Evolutionary conservation across 2,113 vertebrate species (phyloP).

Genomic region (Acrocephalus arundinaceus): DNA sequence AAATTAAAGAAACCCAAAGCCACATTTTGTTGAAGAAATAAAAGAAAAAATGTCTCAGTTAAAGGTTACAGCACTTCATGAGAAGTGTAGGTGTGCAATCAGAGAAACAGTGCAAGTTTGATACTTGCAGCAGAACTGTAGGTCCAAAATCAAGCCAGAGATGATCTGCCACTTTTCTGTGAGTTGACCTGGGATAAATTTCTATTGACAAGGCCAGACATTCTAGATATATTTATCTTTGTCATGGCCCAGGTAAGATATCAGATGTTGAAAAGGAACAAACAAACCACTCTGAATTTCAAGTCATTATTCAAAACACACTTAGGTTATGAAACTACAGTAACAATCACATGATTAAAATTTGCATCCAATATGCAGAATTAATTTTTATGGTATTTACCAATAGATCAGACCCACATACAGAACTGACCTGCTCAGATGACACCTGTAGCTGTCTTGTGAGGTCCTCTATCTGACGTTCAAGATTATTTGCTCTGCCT

Average conservation of each 20-base stretch:
- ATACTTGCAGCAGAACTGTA: neutral
- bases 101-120: neutral
- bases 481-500: conserved; percentile 79
- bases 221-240: neutral
- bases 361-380: neutral
- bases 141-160: neutral
- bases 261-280: neutral
- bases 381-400: neutral
- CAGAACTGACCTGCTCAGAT: conserved; percentile 80
- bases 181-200: neutral
- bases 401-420: neutral
- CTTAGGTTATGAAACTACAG: neutral
- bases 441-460: conserved; percentile 82
- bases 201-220: neutral
- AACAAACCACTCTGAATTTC: neutral
- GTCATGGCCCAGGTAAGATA: neutral
- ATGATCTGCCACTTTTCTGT: neutral
- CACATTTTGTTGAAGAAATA: neutral
- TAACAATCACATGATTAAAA: neutral
- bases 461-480: conserved; percentile 86
- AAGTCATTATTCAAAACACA: neutral
- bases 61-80: neutral
- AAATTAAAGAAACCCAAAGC: neutral
- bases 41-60: neutral
- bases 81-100: neutral